These are phyloP conservation scores for Pterocles burchelli DNA, from an alignment of 2,113 vertebrate species.

Conservation along the genomic window DNA sequence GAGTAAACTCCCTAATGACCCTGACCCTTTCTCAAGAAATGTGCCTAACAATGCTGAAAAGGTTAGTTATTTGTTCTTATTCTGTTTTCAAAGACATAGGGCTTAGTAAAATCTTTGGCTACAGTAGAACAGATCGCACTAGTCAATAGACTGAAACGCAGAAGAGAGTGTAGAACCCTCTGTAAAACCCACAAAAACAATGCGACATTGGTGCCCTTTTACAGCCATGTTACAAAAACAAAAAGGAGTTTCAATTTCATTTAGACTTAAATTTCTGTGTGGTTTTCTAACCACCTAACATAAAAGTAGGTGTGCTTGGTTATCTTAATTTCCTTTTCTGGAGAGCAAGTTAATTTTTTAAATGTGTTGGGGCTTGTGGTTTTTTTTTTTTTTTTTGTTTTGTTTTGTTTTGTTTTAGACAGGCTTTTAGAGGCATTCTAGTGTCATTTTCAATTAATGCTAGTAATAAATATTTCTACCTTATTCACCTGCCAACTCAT, in stretches of 20 bases:
- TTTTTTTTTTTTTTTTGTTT: neutral
- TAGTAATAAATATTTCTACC: conserved; percentile 53
- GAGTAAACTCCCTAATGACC: neutral
- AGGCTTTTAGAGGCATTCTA: conserved; percentile 2
- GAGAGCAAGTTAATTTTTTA: neutral
- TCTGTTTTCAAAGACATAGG: neutral
- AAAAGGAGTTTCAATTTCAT: neutral
- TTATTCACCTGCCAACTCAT: conserved; percentile 39
- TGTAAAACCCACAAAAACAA: too few species aligned
- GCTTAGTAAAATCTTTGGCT: neutral
- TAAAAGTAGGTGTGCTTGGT: neutral
- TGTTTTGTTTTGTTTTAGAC: neutral
- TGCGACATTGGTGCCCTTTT: neutral
- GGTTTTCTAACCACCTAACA: neutral
- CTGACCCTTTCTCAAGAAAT: neutral
- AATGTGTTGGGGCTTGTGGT: neutral
- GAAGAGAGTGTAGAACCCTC: neutral
- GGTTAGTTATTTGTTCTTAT: neutral
- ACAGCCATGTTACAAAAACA: neutral
- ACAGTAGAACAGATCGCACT: neutral
- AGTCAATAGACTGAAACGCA: neutral
- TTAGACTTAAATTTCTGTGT: neutral
- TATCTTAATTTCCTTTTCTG: neutral
- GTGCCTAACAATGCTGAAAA: neutral
- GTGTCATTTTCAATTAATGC: conserved; percentile 2